These are phyloP conservation scores for Perognathus longimembris DNA, from an alignment of 2,113 vertebrate species.

Conservation along the genomic window DNA sequence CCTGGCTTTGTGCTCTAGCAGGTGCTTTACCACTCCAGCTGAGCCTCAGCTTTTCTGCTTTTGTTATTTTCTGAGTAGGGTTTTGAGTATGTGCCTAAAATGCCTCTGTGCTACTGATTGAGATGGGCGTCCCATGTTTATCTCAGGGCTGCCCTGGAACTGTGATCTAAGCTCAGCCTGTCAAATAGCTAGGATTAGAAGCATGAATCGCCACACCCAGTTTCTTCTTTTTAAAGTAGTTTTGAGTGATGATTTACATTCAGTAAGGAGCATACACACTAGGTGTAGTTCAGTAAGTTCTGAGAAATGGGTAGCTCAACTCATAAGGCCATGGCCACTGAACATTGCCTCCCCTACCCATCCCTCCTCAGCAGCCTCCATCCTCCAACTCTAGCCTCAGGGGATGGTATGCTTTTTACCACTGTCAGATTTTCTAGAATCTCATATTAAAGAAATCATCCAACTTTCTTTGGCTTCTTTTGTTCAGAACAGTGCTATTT, in stretches of 20 bases:
- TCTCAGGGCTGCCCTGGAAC: neutral
- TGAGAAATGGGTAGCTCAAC: neutral
- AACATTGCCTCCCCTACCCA: neutral
- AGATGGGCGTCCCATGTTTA: neutral
- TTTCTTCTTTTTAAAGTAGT: neutral
- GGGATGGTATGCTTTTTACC: neutral
- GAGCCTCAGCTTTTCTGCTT: too few species aligned
- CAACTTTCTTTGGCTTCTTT: constrained; percentile 26
- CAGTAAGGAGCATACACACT: neutral
- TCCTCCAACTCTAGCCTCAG: neutral
- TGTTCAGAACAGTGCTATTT: neutral
- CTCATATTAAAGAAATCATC: neutral
- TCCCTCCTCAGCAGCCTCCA: neutral
- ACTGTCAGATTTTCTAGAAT: neutral
- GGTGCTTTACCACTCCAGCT: too few species aligned
- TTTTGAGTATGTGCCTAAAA: too few species aligned
- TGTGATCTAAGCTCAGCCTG: too few species aligned
- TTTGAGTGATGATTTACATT: constrained; percentile 21
- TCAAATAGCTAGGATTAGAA: neutral
- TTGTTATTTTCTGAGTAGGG: too few species aligned
- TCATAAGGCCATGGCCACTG: neutral
- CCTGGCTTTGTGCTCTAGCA: too few species aligned
- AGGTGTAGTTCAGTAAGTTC: neutral
- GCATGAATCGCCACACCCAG: too few species aligned
- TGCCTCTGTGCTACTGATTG: too few species aligned